Evolutionary conservation across 2,113 vertebrate genomes (phyloP).

Genomic region (Electrona antarctica): DNA sequence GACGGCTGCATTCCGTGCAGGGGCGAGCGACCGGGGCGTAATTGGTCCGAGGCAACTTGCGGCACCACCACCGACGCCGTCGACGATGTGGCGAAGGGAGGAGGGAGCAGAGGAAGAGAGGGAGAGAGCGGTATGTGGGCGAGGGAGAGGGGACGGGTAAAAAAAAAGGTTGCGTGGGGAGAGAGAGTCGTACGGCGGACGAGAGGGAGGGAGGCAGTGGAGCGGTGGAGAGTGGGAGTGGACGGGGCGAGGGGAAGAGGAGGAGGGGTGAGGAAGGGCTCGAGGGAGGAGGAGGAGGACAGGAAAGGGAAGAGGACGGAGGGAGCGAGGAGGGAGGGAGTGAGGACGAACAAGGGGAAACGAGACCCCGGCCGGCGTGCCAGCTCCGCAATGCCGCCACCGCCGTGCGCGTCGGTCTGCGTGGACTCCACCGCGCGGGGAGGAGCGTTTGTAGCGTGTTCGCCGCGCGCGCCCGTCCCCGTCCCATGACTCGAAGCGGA

Average conservation of each 20-base stretch:
- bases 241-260: neutral
- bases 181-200: neutral
- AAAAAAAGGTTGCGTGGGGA: neutral
- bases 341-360: neutral
- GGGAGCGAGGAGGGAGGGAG: neutral
- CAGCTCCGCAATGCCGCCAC: neutral
- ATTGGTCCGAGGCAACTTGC: slow-evolving; percentile 24
- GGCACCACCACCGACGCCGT: slow-evolving; percentile 8
- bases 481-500: neutral
- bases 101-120: slow-evolving; percentile 4
- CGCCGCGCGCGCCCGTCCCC: neutral
- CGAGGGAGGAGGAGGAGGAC: neutral
- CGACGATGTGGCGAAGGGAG: slow-evolving; percentile 1
- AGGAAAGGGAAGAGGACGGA: neutral
- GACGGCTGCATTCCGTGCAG: neutral
- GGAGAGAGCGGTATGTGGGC: neutral
- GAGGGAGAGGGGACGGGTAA: neutral
- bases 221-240: neutral
- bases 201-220: neutral
- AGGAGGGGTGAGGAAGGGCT: neutral
- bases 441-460: neutral
- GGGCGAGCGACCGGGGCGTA: neutral
- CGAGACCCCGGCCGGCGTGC: neutral
- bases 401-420: neutral
- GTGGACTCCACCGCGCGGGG: too few species aligned